A percentile compares a stretch with the other conserved stretches of the same genome.
Conservation (phyloP, 2,797 vertebrate genomes). For the Myotis pilosus region DNA sequence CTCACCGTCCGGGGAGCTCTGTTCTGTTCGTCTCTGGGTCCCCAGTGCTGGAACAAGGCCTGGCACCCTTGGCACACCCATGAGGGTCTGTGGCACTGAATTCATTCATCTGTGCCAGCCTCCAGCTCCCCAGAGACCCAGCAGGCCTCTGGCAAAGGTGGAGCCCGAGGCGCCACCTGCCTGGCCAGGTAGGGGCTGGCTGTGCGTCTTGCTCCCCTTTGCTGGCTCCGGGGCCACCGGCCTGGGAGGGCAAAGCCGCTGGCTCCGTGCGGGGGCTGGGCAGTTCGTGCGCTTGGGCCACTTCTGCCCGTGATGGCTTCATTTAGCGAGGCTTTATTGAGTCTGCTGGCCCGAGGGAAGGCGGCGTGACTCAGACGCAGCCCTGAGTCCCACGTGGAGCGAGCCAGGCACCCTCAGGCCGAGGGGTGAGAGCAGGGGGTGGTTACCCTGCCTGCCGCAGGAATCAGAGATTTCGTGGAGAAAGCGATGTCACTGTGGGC, state of each 20-base stretch:
- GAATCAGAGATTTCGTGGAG: background rate
- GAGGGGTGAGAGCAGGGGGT: background rate
- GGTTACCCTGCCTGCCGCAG: background rate
- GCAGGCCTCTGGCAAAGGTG: background rate
- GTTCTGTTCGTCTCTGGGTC: background rate
- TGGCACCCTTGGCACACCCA: background rate
- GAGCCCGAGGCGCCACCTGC: background rate
- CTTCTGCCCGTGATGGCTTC: constrained; percentile 48
- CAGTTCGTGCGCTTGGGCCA: background rate
- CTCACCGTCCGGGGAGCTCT: background rate
- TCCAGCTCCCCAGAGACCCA: background rate
- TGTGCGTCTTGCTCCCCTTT: background rate
- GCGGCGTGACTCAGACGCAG: constrained; percentile 50
- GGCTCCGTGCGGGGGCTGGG: background rate
- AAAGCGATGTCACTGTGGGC: background rate
- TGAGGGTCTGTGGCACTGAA: background rate
- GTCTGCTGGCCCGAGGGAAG: background rate
- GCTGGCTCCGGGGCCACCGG: background rate
- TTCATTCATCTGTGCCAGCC: background rate
- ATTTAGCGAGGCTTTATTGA: constrained; percentile 44
- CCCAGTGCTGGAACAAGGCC: background rate
- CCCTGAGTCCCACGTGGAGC: background rate
- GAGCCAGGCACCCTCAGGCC: background rate
- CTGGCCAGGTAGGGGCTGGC: background rate
- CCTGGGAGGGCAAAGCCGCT: background rate